Conservation (phyloP, 2,113 vertebrate species). For the Platysteira castanea region DNA sequence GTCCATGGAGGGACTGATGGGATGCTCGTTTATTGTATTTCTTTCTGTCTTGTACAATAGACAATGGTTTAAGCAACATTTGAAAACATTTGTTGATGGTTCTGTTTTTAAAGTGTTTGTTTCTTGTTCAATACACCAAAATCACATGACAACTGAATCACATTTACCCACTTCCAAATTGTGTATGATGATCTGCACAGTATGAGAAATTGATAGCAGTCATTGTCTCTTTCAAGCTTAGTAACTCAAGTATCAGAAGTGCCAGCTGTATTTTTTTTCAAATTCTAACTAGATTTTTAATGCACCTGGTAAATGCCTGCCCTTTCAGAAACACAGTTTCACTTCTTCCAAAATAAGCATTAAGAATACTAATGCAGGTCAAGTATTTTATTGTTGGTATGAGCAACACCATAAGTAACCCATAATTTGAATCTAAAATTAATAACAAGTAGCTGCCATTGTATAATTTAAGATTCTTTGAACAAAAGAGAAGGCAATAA, state of each 20-base stretch:
- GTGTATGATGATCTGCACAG: background rate
- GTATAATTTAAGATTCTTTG: background rate
- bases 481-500: background rate
- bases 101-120: background rate
- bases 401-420: background rate
- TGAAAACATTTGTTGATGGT: background rate
- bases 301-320: background rate
- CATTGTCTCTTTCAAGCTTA: background rate
- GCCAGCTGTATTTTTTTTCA: background rate
- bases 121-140: background rate
- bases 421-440: background rate
- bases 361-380: background rate
- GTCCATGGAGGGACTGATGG: background rate
- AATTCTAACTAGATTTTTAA: background rate
- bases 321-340: background rate
- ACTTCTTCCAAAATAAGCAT: background rate
- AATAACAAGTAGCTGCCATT: background rate
- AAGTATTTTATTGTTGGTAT: background rate
- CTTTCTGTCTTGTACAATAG: background rate
- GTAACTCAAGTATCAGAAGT: background rate
- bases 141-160: background rate
- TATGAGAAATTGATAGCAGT: background rate
- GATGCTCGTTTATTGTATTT: fast-evolving
- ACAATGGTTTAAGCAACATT: background rate
- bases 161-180: background rate